phyloP scores from a whole-genome alignment of 2,113 vertebrate genomes.

The Raphicerus campestris region DNA sequence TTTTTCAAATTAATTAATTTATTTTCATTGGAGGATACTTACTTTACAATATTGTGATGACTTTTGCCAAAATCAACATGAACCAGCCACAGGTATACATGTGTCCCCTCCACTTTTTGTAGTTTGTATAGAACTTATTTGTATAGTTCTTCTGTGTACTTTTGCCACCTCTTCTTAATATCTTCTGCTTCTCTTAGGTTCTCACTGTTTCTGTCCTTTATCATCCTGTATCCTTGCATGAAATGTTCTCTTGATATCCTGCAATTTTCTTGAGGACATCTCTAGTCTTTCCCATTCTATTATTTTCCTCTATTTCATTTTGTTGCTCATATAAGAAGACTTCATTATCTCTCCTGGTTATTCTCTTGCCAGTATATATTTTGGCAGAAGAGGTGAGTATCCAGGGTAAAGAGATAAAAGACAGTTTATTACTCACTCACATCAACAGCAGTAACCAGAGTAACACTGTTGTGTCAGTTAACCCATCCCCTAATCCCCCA shows the following conservation, averaged over 20 bases:
- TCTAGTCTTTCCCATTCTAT: neutral
- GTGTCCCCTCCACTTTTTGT: neutral
- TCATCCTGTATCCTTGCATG: neutral
- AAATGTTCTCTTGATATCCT: neutral
- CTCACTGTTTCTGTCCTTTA: neutral
- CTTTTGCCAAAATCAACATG: neutral
- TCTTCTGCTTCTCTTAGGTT: neutral
- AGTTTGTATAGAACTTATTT: neutral
- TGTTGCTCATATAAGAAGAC: neutral
- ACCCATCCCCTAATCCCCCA: rapidly evolving
- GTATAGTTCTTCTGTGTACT: neutral
- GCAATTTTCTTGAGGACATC: neutral
- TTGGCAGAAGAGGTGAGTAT: neutral
- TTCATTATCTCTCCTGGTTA: neutral
- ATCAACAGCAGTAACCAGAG: neutral
- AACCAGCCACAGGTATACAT: neutral
- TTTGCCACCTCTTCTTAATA: neutral
- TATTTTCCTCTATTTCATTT: neutral
- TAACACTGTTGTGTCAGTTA: neutral
- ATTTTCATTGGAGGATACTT: neutral
- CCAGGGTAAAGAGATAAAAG: neutral
- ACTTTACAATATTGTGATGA: neutral
- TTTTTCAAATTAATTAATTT: neutral
- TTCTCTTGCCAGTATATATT: neutral
- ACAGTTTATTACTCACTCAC: neutral